A percentile compares a stretch with the other conserved stretches of the same genome.
Conservation (phyloP, 2,113 vertebrate genomes). For the Oreamnos americanus region DNA sequence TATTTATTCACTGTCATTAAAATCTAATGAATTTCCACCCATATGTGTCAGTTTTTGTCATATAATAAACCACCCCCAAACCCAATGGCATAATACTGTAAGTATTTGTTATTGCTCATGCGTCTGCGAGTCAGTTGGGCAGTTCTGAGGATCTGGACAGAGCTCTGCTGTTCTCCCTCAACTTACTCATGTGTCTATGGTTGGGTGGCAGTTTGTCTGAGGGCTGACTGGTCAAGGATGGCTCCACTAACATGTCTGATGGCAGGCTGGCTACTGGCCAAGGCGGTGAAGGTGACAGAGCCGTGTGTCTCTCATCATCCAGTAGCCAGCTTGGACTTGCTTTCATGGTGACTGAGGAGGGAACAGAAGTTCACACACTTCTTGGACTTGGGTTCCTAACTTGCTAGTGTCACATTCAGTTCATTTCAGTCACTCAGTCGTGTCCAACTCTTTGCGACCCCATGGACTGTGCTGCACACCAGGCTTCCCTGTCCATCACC, state of each 20-base stretch:
- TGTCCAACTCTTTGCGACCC: neutral
- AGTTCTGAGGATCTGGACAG: neutral
- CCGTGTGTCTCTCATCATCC: neutral
- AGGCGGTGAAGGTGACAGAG: neutral
- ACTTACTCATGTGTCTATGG: neutral
- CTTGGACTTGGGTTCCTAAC: neutral
- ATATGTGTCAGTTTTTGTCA: neutral
- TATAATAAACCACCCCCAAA: neutral
- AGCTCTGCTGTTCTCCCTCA: neutral
- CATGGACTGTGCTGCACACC: neutral
- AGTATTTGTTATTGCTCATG: neutral
- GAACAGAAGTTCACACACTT: neutral
- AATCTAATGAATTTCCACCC: neutral
- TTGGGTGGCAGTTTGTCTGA: neutral
- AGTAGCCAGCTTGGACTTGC: neutral
- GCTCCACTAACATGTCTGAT: neutral
- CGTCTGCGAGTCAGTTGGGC: neutral
- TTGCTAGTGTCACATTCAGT: neutral
- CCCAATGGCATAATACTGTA: neutral
- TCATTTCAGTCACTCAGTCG: accelerated
- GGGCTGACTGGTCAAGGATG: neutral
- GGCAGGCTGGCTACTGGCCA: neutral
- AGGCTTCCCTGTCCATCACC: neutral
- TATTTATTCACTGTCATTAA: neutral
- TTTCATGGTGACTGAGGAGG: neutral